These are phyloP conservation scores for Typhlichthys subterraneus DNA, from an alignment of 2,797 vertebrate species.

Conservation along the genomic window DNA sequence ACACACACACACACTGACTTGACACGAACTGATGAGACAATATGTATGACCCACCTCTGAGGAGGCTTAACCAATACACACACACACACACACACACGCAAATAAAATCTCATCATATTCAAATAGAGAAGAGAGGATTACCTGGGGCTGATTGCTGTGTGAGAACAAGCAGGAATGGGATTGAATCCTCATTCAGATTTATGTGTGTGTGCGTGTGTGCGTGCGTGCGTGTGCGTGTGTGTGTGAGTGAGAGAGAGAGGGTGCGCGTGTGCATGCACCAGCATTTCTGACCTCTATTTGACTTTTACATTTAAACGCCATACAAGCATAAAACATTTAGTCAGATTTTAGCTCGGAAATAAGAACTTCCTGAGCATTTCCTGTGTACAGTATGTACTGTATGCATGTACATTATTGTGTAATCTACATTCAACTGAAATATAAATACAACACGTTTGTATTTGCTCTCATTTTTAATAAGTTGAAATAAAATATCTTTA, in stretches of 20 bases:
- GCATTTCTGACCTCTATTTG: conserved; percentile 55
- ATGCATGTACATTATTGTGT: not conserved
- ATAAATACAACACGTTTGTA: too few species aligned
- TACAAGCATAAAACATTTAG: not conserved
- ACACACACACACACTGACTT: conserved; percentile 53
- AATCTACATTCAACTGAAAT: not conserved
- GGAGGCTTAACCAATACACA: conserved; percentile 37
- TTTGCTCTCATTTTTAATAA: too few species aligned
- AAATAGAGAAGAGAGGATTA: conserved; percentile 70
- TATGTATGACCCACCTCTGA: conserved; percentile 51
- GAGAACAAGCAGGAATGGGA: conserved; percentile 65
- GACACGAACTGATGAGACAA: conserved; percentile 67
- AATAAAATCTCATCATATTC: conserved; percentile 73
- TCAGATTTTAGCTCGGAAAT: not conserved
- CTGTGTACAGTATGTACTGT: not conserved
- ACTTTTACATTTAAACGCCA: conserved; percentile 31
- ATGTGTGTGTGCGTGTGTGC: not conserved
- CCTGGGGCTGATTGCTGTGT: conserved; percentile 68
- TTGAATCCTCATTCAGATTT: conserved; percentile 61
- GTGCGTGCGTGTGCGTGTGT: conserved; percentile 14
- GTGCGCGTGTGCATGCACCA: conserved; percentile 23
- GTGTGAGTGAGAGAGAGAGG: conserved; percentile 2
- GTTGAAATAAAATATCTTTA: too few species aligned
- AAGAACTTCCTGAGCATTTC: not conserved
- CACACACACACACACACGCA: conserved; percentile 26